These are phyloP conservation scores for Drosophila testacea DNA, from an alignment of 2,888 invertebrate species.

Conservation along the genomic window DNA sequence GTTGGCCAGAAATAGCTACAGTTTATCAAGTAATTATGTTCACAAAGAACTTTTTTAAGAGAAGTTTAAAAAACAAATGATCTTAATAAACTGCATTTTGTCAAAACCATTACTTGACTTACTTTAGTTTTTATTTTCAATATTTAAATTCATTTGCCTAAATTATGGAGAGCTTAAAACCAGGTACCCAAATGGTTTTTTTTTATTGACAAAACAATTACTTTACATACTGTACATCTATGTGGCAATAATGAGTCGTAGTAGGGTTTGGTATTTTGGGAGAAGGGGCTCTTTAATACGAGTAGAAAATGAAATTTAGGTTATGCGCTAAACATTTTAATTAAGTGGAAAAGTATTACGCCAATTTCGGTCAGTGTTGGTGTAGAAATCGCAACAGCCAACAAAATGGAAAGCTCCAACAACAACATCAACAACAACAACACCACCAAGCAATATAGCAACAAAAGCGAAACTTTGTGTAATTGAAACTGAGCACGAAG, in stretches of 20 bases:
- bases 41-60: no score
- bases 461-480: conserved; percentile 78
- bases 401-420: conserved; percentile 77
- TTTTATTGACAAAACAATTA: no score
- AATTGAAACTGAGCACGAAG: conserved; percentile 78
- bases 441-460: conserved; percentile 27
- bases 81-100: no score
- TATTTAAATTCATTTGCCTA: no score
- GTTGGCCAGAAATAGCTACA: conserved; percentile 5
- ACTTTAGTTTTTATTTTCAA: no score
- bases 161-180: no score
- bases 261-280: not conserved
- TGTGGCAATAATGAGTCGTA: conserved; percentile 20
- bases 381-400: conserved; percentile 74
- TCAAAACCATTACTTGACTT: no score
- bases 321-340: conserved; percentile 79
- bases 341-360: conserved; percentile 80
- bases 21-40: no score
- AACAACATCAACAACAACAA: conserved; percentile 12
- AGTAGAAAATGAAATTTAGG: conserved; percentile 73
- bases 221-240: conserved; percentile 5
- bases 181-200: no score
- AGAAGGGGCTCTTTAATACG: not conserved
- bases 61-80: no score
- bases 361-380: conserved; percentile 70